Conservation (phyloP, 2,113 vertebrate species). For the Pteropus alecto region DNA sequence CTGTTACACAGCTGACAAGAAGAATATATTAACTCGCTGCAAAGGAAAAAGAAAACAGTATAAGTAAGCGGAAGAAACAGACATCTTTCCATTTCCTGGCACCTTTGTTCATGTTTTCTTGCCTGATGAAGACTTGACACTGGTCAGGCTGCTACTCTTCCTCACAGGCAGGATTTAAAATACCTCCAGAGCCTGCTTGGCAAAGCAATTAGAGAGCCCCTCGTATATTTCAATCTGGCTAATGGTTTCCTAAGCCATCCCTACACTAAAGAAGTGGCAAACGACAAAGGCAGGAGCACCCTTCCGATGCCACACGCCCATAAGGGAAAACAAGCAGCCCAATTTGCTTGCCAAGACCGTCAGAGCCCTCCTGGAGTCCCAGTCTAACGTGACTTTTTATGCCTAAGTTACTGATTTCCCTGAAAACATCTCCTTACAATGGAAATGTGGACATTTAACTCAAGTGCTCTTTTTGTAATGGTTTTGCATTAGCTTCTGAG, state of each 20-base stretch:
- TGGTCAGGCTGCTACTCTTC: background rate
- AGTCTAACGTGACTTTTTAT: conserved; percentile 53
- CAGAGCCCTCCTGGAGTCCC: background rate
- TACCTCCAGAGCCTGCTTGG: background rate
- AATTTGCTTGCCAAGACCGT: conserved; percentile 16
- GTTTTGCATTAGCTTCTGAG: conserved; percentile 68
- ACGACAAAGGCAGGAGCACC: background rate
- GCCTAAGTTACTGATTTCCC: conserved; percentile 66
- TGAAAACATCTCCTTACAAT: conserved; percentile 62
- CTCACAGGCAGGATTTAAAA: conserved; percentile 34
- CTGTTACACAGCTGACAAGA: background rate
- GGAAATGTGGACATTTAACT: conserved; percentile 76
- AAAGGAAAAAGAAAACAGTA: background rate
- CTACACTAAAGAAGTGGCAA: background rate
- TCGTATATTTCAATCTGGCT: conserved; percentile 40
- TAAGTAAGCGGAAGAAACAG: background rate
- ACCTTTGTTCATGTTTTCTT: background rate
- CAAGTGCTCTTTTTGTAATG: conserved; percentile 55
- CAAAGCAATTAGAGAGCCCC: conserved; percentile 27
- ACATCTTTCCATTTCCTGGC: background rate
- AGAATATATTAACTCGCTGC: background rate
- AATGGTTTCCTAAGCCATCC: conserved; percentile 45
- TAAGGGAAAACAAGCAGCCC: background rate
- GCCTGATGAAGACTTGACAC: background rate
- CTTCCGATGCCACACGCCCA: rapidly evolving